Conservation (phyloP, 2,113 vertebrate species). For the Thryonomys swinderianus region DNA sequence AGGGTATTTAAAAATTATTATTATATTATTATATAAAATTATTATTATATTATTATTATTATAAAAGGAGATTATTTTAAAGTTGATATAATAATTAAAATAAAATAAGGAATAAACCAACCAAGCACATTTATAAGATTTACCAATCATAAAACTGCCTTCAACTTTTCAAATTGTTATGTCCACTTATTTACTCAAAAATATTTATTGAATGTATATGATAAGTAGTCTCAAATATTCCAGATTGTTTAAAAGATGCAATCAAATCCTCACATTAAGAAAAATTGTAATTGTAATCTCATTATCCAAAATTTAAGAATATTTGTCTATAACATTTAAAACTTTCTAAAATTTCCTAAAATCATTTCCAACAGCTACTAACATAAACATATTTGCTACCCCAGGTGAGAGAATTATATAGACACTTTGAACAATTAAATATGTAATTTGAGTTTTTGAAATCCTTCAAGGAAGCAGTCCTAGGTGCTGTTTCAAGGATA, state of each 20-base stretch:
- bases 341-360: constrained; percentile 25
- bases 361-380: constrained; percentile 26
- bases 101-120: constrained; percentile 36
- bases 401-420: not conserved
- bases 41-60: too few relatives aligned
- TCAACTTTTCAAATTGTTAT: constrained; percentile 18
- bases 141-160: constrained; percentile 32
- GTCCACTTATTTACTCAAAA: constrained; percentile 22
- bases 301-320: constrained; percentile 19
- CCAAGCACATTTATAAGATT: not conserved
- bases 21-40: too few relatives aligned
- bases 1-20: too few relatives aligned
- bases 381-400: not conserved
- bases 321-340: not conserved
- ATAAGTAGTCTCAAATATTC: not conserved
- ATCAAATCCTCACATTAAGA: constrained; percentile 39
- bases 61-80: too few relatives aligned
- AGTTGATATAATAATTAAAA: constrained; percentile 41
- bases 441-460: not conserved
- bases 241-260: not conserved
- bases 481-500: not conserved
- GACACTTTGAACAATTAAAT: constrained; percentile 32
- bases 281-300: constrained; percentile 6
- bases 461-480: not conserved
- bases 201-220: not conserved